phyloP scores from a whole-genome alignment of 2,888 invertebrate genomes.

The Sisyra nigra region DNA sequence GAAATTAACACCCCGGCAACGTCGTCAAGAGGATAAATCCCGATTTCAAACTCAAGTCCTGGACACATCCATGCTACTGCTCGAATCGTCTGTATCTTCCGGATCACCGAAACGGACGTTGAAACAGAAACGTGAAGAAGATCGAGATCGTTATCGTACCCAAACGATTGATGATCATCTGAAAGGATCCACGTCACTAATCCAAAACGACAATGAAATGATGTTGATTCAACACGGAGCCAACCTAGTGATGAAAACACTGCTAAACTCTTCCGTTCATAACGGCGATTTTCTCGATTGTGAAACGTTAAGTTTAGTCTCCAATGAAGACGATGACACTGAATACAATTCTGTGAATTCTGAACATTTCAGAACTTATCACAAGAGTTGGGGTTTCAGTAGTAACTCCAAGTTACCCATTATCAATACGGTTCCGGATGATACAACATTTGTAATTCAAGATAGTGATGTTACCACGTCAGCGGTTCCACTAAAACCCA shows the following conservation, averaged over 20 bases:
- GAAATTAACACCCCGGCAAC: slow-evolving; percentile 44
- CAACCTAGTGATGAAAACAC: slow-evolving; percentile 34
- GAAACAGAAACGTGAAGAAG: slow-evolving; percentile 42
- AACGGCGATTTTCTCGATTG: slow-evolving; percentile 34
- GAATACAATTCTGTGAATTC: slow-evolving; percentile 42
- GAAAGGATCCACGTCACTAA: slow-evolving; percentile 27
- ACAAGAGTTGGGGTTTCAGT: slow-evolving; percentile 32
- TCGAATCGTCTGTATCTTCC: slow-evolving; percentile 4
- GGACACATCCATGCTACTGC: slow-evolving; percentile 16
- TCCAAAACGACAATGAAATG: slow-evolving; percentile 20
- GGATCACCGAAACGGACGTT: slow-evolving; percentile 28
- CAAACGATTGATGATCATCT: slow-evolving; percentile 43
- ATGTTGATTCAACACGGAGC: slow-evolving; percentile 37
- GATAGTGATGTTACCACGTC: neutral
- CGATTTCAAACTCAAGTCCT: slow-evolving; percentile 52
- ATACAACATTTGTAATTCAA: neutral
- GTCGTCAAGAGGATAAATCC: slow-evolving; percentile 45
- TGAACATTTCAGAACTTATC: slow-evolving; percentile 40
- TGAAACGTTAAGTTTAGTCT: slow-evolving; percentile 50
- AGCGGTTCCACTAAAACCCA: slow-evolving; percentile 29
- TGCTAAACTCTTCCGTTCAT: slow-evolving; percentile 24
- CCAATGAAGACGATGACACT: slow-evolving; percentile 57
- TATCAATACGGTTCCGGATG: neutral
- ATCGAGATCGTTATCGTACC: slow-evolving; percentile 59
- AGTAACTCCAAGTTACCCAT: slow-evolving; percentile 27